These are phyloP conservation scores for Cyphotilapia sp. DNA, from an alignment of 2,113 vertebrate species.

Conservation along the genomic window DNA sequence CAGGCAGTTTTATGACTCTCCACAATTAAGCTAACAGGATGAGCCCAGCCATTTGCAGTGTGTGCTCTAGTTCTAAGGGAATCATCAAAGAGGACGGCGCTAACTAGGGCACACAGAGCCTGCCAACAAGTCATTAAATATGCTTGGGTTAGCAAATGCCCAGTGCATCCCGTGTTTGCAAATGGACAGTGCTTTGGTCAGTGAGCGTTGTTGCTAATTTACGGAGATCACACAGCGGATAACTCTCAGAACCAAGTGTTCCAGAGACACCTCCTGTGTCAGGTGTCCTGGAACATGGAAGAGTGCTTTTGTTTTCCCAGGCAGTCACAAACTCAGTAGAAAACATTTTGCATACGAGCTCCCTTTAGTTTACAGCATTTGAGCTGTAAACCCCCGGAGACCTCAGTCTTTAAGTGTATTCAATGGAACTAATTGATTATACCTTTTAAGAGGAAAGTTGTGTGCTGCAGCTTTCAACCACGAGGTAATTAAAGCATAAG, in stretches of 20 bases:
- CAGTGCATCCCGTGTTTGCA: not conserved
- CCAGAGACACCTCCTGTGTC: not conserved
- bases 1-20: not conserved
- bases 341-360: not conserved
- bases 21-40: conserved; percentile 1
- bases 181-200: conserved; percentile 18
- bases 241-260: not conserved
- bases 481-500: not conserved
- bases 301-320: not conserved
- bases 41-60: not conserved
- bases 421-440: not conserved
- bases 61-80: conserved; percentile 14
- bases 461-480: not conserved
- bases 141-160: conserved; percentile 18
- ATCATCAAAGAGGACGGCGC: conserved; percentile 17
- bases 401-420: not conserved
- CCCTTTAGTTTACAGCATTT: not conserved
- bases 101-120: conserved; percentile 12
- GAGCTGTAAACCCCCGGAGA: not conserved
- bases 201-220: not conserved
- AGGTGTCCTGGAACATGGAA: not conserved
- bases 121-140: conserved; percentile 35
- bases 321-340: not conserved
- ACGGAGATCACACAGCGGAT: not conserved
- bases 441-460: not conserved